Conservation (phyloP, 2,888 invertebrate species). For the Andrena marginata region DNA sequence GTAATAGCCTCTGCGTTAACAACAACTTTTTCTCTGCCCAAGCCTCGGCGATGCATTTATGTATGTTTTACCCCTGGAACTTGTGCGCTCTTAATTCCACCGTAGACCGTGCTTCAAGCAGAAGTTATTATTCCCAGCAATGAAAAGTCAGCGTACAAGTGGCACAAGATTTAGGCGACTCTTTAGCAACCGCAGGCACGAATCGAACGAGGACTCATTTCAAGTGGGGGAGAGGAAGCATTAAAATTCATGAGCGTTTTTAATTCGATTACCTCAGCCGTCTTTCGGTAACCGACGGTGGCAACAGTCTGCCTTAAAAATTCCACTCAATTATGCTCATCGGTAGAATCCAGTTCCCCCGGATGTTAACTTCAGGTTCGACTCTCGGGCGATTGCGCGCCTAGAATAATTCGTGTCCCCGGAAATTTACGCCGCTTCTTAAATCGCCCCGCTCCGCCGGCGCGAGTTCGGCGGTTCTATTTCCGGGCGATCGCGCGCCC, state of each 20-base stretch:
- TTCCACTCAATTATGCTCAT: slow-evolving; percentile 52
- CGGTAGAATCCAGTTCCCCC: slow-evolving; percentile 38
- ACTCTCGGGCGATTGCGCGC: neutral
- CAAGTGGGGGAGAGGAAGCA: slow-evolving; percentile 18
- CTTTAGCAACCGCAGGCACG: slow-evolving; percentile 1
- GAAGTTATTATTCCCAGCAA: too few relatives aligned
- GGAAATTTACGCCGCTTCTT: slow-evolving; percentile 26
- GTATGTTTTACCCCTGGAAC: too few relatives aligned
- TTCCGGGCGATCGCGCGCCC: slow-evolving; percentile 4
- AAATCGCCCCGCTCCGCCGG: neutral
- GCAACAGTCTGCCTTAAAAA: slow-evolving; percentile 40
- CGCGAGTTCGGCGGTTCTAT: neutral
- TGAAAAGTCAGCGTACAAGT: neutral
- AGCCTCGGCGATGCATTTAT: too few relatives aligned
- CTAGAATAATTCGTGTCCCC: slow-evolving; percentile 37
- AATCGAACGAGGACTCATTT: slow-evolving; percentile 31
- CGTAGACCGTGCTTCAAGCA: too few relatives aligned
- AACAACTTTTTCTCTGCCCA: too few relatives aligned
- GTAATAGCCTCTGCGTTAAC: too few relatives aligned
- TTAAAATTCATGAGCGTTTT: slow-evolving; percentile 65
- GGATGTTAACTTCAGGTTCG: slow-evolving; percentile 29
- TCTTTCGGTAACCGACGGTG: slow-evolving; percentile 31
- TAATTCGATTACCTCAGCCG: slow-evolving; percentile 55
- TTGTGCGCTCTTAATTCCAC: too few relatives aligned
- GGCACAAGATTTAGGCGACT: slow-evolving; percentile 20